Conservation (phyloP, 1,140 invertebrate genomes). For the Onthophagus taurus region DNA sequence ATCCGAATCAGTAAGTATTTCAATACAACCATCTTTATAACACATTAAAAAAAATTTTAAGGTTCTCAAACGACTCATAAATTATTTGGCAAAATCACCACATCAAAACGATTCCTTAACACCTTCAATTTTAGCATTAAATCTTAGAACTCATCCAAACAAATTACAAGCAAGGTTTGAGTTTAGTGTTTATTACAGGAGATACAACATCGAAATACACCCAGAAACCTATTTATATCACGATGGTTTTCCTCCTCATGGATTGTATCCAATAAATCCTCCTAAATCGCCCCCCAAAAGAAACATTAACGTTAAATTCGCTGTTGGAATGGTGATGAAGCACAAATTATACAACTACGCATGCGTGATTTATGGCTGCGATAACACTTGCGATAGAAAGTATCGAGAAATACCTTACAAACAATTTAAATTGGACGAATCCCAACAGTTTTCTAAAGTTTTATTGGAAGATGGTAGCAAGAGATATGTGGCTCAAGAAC, state of each 20-base stretch:
- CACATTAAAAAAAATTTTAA: slow-evolving; percentile 50
- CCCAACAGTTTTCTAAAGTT: slow-evolving; percentile 69
- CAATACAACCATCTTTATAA: slow-evolving; percentile 24
- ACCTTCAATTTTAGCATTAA: slow-evolving; percentile 46
- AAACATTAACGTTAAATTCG: slow-evolving; percentile 42
- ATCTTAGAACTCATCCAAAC: no score
- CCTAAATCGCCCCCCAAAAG: no score
- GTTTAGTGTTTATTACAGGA: no score
- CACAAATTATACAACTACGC: slow-evolving; percentile 51
- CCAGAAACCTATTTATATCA: no score
- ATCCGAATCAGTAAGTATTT: slow-evolving; percentile 9
- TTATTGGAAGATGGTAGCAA: slow-evolving; percentile 57
- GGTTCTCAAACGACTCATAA: slow-evolving; percentile 48
- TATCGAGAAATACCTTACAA: slow-evolving; percentile 48
- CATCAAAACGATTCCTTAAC: slow-evolving; percentile 42
- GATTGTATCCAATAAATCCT: no score
- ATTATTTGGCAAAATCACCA: slow-evolving; percentile 42
- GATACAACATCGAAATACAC: no score
- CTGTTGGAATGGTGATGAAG: slow-evolving; percentile 61
- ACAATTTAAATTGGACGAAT: slow-evolving; percentile 41
- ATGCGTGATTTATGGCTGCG: slow-evolving; percentile 68
- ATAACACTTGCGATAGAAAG: slow-evolving; percentile 47
- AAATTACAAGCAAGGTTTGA: no score
- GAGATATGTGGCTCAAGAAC: slow-evolving; percentile 62
- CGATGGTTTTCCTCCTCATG: no score